These are phyloP conservation scores for Zingel zingel DNA, from an alignment of 2,113 vertebrate species.

Conservation along the genomic window DNA sequence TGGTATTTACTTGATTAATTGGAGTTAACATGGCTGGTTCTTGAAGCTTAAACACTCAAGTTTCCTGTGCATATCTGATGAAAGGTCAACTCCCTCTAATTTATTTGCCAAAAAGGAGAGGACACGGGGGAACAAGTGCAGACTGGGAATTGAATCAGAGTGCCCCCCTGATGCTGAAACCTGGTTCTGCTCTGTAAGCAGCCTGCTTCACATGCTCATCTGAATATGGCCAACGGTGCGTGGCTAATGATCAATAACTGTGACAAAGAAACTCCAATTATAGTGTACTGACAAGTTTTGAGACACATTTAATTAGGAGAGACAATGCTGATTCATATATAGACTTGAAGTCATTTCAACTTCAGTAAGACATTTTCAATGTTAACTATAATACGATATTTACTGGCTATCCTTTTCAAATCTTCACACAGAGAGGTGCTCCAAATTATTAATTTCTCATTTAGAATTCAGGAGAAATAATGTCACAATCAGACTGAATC, in stretches of 20 bases:
- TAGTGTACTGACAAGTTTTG: conserved; percentile 30
- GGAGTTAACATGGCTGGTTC: conserved; percentile 67
- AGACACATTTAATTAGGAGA: conserved; percentile 26
- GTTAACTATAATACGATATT: neutral
- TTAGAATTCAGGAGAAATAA: conserved; percentile 46
- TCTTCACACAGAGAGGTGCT: neutral
- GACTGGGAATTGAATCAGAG: conserved; percentile 61
- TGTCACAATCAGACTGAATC: conserved; percentile 25
- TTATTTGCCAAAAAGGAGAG: conserved; percentile 71
- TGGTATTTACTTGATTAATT: conserved; percentile 61
- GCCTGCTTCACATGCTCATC: conserved; percentile 18
- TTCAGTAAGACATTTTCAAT: neutral
- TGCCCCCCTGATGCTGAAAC: conserved; percentile 47
- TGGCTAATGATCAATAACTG: conserved; percentile 61
- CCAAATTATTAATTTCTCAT: conserved; percentile 18
- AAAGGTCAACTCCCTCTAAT: conserved; percentile 76
- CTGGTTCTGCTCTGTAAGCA: conserved; percentile 56
- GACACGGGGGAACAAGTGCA: conserved; percentile 48
- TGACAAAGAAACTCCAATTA: conserved; percentile 45
- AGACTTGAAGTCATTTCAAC: neutral
- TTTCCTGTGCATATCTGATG: conserved; percentile 58
- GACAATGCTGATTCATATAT: conserved; percentile 3
- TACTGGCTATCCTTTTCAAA: neutral
- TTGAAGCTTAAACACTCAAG: conserved; percentile 54
- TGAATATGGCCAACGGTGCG: conserved; percentile 19